A percentile compares a stretch with the other conserved stretches of the same genome.
Conservation (phyloP, 2,888 invertebrate species). For the Pachycephus smyrnensis region DNA sequence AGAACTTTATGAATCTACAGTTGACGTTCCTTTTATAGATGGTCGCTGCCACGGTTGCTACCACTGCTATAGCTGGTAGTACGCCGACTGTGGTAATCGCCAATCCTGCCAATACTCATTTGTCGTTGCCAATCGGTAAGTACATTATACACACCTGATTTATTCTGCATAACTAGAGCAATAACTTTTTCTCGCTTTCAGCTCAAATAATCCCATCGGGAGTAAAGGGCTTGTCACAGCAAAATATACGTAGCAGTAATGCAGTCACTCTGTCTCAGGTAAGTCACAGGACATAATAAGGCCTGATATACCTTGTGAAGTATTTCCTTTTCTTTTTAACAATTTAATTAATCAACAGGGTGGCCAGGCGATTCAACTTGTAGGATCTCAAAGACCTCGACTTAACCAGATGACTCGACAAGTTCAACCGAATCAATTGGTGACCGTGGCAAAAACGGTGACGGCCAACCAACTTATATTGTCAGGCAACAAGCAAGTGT, state of each 20-base stretch:
- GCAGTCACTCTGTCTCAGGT: constrained; percentile 60
- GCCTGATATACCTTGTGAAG: too few species aligned
- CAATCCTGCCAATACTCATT: constrained; percentile 66
- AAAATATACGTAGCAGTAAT: constrained; percentile 60
- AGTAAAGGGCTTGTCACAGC: constrained; percentile 62
- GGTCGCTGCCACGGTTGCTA: constrained; percentile 63
- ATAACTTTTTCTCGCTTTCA: constrained; percentile 32
- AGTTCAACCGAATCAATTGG: constrained; percentile 61
- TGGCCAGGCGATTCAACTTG: constrained; percentile 62
- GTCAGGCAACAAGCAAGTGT: constrained; percentile 64
- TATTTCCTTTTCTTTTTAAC: not conserved
- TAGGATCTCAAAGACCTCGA: constrained; percentile 64
- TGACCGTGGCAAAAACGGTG: constrained; percentile 62
- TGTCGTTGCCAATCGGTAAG: constrained; percentile 65
- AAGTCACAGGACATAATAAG: constrained; percentile 15
- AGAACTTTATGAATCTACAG: not conserved
- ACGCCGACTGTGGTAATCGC: constrained; percentile 65
- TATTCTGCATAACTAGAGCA: too few species aligned
- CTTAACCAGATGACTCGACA: constrained; percentile 63
- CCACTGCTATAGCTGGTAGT: constrained; percentile 60
- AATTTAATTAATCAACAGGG: constrained; percentile 38
- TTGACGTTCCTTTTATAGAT: constrained; percentile 48
- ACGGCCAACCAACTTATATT: constrained; percentile 62
- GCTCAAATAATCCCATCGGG: constrained; percentile 65
- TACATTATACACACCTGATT: not conserved